phyloP scores from a whole-genome alignment of 2,797 vertebrate genomes.

The Champsocephalus gunnari region DNA sequence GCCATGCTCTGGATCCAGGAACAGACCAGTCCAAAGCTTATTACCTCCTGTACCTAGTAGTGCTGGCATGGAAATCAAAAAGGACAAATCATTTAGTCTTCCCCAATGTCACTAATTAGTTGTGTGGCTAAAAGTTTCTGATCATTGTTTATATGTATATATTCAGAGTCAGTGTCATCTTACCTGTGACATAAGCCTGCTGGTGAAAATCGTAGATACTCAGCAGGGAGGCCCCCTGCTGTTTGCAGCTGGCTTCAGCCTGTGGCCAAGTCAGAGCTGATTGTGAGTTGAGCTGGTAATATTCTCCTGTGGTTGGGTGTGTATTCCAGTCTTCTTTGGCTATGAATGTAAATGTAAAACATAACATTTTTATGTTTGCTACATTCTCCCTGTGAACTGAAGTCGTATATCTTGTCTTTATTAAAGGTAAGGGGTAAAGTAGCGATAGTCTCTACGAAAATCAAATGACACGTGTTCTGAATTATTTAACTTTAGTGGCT shows the following conservation, averaged over 20 bases:
- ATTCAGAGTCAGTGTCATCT: background rate
- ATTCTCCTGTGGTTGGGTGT: conserved; percentile 81
- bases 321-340: conserved; percentile 83
- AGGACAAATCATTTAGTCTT: background rate
- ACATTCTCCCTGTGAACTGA: background rate
- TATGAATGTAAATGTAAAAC: conserved; percentile 56
- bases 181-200: conserved; percentile 89
- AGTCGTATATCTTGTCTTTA: too few relatives aligned
- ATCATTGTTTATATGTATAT: background rate
- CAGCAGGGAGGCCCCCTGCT: conserved; percentile 87
- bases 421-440: too few relatives aligned
- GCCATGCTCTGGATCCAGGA: conserved; percentile 84
- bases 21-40: conserved; percentile 90
- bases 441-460: too few relatives aligned
- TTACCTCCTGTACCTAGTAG: conserved; percentile 21
- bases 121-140: background rate
- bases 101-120: background rate
- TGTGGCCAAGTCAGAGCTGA: conserved; percentile 89
- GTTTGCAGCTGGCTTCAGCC: conserved; percentile 90
- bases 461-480: background rate
- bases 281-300: conserved; percentile 88
- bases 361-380: background rate
- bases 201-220: conserved; percentile 89
- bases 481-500: background rate
- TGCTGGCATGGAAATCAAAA: conserved; percentile 28